phyloP scores from a whole-genome alignment of 1,140 invertebrate genomes.

The Drosophila insularis region DNA sequence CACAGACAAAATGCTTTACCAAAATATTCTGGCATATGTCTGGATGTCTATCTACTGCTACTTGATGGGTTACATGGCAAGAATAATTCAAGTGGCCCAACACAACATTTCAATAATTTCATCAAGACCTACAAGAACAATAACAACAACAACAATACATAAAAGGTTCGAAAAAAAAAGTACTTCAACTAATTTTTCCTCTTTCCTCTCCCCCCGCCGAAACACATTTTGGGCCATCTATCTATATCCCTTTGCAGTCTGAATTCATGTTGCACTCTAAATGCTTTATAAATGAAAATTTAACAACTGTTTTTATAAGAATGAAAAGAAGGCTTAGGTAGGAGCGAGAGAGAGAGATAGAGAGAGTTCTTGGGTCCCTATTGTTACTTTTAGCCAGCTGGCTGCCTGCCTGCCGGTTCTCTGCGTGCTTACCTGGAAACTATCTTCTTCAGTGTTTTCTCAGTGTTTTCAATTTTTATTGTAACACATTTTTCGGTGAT shows the following conservation, averaged over 20 bases:
- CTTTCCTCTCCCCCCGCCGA: background rate
- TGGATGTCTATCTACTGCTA: background rate
- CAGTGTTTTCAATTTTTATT: constrained; percentile 54
- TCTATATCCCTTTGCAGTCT: background rate
- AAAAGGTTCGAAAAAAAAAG: constrained; percentile 3
- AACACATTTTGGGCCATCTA: background rate
- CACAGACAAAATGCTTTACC: background rate
- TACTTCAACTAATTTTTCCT: constrained; percentile 71
- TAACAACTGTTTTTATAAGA: constrained; percentile 72
- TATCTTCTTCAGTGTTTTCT: constrained; percentile 21
- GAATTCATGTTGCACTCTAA: constrained; percentile 36
- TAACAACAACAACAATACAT: background rate
- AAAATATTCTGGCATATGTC: constrained; percentile 67
- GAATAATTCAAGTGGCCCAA: constrained; percentile 43
- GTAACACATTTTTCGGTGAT: constrained; percentile 62
- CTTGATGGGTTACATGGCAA: constrained; percentile 7
- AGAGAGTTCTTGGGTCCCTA: constrained; percentile 20
- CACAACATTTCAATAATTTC: constrained; percentile 76
- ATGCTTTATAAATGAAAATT: constrained; percentile 77
- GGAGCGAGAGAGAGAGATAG: constrained; percentile 5
- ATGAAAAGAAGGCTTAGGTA: constrained; percentile 8
- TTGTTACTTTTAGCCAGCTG: constrained; percentile 16
- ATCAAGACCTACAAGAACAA: constrained; percentile 39
- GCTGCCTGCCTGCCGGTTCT: constrained; percentile 52
- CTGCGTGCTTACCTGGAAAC: constrained; percentile 38